A percentile compares a stretch with the other conserved stretches of the same genome.
Conservation (phyloP, 2,113 vertebrate genomes). For the Anguilla rostrata region DNA sequence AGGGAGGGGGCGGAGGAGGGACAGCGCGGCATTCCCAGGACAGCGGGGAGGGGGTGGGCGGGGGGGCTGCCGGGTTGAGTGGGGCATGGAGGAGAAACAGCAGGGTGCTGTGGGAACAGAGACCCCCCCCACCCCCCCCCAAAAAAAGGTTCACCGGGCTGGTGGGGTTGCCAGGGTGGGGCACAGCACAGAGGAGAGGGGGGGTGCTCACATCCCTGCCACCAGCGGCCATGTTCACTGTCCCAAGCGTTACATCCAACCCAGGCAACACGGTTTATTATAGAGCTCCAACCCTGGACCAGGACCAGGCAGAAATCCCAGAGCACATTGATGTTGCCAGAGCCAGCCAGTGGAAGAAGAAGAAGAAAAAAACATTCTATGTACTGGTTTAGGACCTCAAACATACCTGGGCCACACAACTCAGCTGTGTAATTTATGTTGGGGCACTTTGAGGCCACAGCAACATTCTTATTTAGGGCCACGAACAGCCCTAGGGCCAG, state of each 20-base stretch:
- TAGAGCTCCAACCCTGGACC: too few species aligned
- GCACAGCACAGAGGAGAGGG: neutral
- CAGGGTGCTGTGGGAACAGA: conserved; percentile 65
- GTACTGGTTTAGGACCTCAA: too few species aligned
- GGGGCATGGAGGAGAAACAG: conserved; percentile 44
- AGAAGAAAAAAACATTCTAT: too few species aligned
- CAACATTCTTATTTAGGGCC: too few species aligned
- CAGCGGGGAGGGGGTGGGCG: conserved; percentile 58
- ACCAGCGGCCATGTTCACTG: neutral
- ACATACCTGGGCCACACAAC: too few species aligned
- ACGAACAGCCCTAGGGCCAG: too few species aligned
- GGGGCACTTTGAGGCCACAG: too few species aligned
- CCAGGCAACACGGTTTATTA: neutral
- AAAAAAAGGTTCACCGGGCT: conserved; percentile 8
- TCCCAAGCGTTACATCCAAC: neutral
- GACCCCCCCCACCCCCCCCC: conserved; percentile 1
- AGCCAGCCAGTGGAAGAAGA: neutral
- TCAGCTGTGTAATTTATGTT: too few species aligned
- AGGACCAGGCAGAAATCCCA: neutral
- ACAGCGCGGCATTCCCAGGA: conserved; percentile 51
- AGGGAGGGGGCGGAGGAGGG: conserved; percentile 60
- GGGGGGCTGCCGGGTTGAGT: conserved; percentile 39
- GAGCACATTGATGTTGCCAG: neutral
- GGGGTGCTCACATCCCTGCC: neutral
- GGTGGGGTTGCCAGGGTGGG: neutral